phyloP scores from a whole-genome alignment of 2,113 vertebrate species.

The Pan troglodytes region NHGRI_mPanTro3-v2.1_pri NC_072401.2:144548001-144548500 shows the following conservation, averaged over 20 bases:
- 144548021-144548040: not conserved
- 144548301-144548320: not conserved
- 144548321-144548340: not conserved
- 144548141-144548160: constrained; percentile 10
- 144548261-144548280: not conserved
- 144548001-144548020: not conserved
- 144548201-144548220: not conserved
- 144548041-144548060: not conserved
- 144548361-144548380: not conserved
- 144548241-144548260: not conserved
- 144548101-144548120: not conserved
- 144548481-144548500: not conserved
- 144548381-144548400: not conserved
- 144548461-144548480: not conserved
- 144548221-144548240: not conserved
- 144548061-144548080: not conserved
- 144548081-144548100: constrained; percentile 19
- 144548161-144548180: not conserved
- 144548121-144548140: not conserved
- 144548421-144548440: not conserved
- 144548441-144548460: not conserved
- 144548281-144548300: not conserved
- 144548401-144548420: not conserved
- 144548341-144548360: not conserved
- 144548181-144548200: not conserved